A percentile compares a stretch with the other conserved stretches of the same genome.
Conservation (phyloP, 2,113 vertebrate genomes). For the Eira barbara region DNA sequence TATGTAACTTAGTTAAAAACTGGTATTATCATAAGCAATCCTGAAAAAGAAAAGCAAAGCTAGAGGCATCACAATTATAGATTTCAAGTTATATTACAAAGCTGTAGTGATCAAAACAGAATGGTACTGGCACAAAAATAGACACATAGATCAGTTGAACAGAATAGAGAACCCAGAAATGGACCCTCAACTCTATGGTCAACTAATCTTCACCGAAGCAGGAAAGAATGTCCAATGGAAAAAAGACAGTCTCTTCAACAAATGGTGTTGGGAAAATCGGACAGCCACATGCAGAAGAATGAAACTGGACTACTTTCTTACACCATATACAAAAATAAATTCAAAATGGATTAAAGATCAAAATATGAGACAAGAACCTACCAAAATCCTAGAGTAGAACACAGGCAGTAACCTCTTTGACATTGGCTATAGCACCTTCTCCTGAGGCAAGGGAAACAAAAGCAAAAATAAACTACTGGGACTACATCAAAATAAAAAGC, state of each 20-base stretch:
- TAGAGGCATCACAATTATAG: not conserved
- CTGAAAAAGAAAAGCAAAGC: not conserved
- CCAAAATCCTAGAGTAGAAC: too few species aligned
- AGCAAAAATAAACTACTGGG: too few species aligned
- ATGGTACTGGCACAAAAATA: not conserved
- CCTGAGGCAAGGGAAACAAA: too few species aligned
- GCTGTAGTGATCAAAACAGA: not conserved
- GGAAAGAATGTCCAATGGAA: not conserved
- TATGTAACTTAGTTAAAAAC: not conserved
- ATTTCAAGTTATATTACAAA: not conserved
- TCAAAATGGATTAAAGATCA: too few species aligned
- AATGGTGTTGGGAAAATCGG: too few species aligned
- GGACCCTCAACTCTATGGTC: not conserved
- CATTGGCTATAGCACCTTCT: too few species aligned
- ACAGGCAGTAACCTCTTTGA: too few species aligned
- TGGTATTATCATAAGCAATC: not conserved
- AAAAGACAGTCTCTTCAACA: not conserved
- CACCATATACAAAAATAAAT: too few species aligned
- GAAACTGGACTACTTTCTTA: too few species aligned
- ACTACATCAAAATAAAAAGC: too few species aligned
- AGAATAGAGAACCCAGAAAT: not conserved
- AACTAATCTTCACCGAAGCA: not conserved
- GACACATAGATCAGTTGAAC: not conserved
- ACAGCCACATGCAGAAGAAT: too few species aligned
- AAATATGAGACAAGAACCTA: too few species aligned